Conservation (phyloP, 53 echinoderm and acorn worm species). For the Actinopyga echinites region DNA sequence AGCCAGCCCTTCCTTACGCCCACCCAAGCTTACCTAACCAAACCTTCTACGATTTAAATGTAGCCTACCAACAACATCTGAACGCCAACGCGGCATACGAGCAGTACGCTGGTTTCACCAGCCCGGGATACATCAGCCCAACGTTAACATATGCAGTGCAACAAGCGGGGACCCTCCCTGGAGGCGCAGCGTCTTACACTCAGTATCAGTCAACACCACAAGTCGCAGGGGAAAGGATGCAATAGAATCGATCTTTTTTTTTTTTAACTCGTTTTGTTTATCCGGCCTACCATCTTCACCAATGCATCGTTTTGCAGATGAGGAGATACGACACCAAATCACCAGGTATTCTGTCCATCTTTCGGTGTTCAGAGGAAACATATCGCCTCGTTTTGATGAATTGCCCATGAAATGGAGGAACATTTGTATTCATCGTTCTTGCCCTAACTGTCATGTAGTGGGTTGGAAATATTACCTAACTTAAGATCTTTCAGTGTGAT, state of each 20-base stretch:
- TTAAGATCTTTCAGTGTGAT: no score
- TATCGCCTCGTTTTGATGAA: no score
- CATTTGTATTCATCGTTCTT: no score
- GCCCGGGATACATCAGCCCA: conserved; percentile 27
- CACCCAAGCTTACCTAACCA: conserved; percentile 39
- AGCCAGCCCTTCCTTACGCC: conserved; percentile 1
- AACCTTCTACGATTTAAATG: conserved; percentile 43
- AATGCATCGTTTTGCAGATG: not conserved
- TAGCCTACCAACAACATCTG: conserved; percentile 24
- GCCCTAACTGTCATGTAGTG: no score
- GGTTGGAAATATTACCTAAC: no score
- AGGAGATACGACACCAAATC: no score
- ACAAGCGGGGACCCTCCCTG: conserved; percentile 26
- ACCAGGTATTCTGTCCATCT: no score
- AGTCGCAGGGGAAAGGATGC: conserved; percentile 41
- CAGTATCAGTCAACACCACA: conserved; percentile 34
- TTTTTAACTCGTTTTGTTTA: conserved; percentile 13
- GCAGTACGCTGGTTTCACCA: conserved; percentile 36
- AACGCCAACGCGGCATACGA: conserved; percentile 36
- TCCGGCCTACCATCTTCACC: not conserved
- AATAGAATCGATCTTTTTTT: conserved; percentile 4
- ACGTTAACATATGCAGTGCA: conserved; percentile 27
- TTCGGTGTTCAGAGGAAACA: no score
- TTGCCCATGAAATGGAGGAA: no score
- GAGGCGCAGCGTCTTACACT: conserved; percentile 17